Evolutionary conservation across 2,888 invertebrate species (phyloP), one percentile per base, ranked within the genome.

Genomic region (Dryocosmus kuriphilus): DNA sequence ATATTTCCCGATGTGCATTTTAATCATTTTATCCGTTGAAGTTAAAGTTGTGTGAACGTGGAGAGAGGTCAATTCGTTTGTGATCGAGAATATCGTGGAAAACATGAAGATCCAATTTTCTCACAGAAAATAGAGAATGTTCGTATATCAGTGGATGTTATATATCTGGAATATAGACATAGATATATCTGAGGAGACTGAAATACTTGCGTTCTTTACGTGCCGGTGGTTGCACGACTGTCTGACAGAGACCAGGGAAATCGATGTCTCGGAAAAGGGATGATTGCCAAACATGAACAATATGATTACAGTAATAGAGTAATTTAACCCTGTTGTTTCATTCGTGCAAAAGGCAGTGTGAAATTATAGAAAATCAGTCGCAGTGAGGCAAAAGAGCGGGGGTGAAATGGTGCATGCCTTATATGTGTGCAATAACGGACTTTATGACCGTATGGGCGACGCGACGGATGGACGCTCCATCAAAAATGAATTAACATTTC

Each of bases 401-500:
- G 41, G 32, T 41, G 74, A 62, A 77, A 80, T 79, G 76, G 76
- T 79, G 60, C 46, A 75, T 74, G 75, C 62, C 73, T 77, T 79
- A 80, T 79, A 71, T 55, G 46, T 35, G 62, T 74, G 63, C 60
- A 60, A 79, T 71, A 77, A 77, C 77, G 46, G 76, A 71, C 55
- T 79, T 78, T 60, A 78, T 81, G 60, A 76, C 77, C 77, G 77
- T 79, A 79, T 79, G 78, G 67, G 71, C 79, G 78, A 79, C 63
- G 71, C 79, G 78, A 79, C 63, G 78, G 79, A 79, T 74, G 79
- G 81, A 74, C 76, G 79, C 75, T 77, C 77, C 62, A 55, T 75
- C 60, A 65, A 73, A 77, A 77, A 71, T 76, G 57, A 76, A 76
- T 55, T 63, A 76, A 76, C 75, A 76, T 65, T 76, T 76, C 41